Conservation (phyloP, 2,888 invertebrate species). For the Meloe dianella region DNA sequence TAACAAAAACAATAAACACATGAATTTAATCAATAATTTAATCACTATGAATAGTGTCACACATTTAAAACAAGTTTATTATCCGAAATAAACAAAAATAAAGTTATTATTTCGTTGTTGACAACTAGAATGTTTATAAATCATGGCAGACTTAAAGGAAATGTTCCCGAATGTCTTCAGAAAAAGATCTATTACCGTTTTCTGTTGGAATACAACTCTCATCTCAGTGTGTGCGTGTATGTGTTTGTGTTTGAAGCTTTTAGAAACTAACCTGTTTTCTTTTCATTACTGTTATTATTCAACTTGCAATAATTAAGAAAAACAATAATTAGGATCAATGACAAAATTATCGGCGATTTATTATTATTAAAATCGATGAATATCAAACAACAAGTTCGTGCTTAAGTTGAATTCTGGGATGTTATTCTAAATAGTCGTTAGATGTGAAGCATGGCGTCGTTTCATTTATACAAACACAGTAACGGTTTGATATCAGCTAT, state of each 20-base stretch:
- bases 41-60: background rate
- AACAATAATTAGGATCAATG: constrained; percentile 45
- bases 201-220: constrained; percentile 38
- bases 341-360: constrained; percentile 52
- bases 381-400: constrained; percentile 60
- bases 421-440: constrained; percentile 58
- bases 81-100: constrained; percentile 49
- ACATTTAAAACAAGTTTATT: constrained; percentile 18
- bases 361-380: constrained; percentile 54
- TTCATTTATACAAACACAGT: constrained; percentile 62
- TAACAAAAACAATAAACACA: no score
- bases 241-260: background rate
- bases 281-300: background rate
- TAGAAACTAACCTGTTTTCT: background rate
- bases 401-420: constrained; percentile 58
- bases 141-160: constrained; percentile 58
- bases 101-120: constrained; percentile 55
- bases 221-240: background rate
- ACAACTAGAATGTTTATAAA: constrained; percentile 54
- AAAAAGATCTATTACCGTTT: constrained; percentile 56
- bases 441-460: constrained; percentile 60
- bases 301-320: background rate
- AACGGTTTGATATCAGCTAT: constrained; percentile 48
- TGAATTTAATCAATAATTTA: background rate
- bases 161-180: constrained; percentile 52